Conservation (phyloP, 2,113 vertebrate species). For the Gambusia holbrooki region DNA sequence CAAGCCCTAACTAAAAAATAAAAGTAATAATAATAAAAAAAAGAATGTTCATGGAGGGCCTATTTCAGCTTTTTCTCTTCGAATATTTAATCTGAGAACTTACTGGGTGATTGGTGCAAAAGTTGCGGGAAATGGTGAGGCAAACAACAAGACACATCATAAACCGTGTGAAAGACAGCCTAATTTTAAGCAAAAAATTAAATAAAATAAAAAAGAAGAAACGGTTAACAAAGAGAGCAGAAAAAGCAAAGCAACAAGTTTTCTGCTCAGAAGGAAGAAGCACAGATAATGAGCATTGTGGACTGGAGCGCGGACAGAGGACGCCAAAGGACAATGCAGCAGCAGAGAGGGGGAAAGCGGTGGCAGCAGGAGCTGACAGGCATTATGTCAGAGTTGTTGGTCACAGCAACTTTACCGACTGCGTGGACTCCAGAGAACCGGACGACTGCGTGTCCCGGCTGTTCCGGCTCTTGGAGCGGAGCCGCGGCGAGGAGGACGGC, state of each 20-base stretch:
- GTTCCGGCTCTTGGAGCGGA: constrained; percentile 86
- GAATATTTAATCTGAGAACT: not conserved
- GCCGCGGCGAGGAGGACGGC: constrained; percentile 85
- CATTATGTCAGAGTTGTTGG: not conserved
- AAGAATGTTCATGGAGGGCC: not conserved
- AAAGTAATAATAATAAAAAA: too few relatives aligned
- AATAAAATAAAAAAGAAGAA: not conserved
- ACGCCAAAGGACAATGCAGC: constrained; percentile 13
- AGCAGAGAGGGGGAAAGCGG: constrained; percentile 6
- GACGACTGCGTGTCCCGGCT: constrained; percentile 83
- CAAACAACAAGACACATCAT: too few relatives aligned
- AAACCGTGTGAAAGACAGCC: too few relatives aligned
- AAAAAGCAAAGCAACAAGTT: not conserved
- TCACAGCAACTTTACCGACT: constrained; percentile 78
- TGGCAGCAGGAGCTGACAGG: not conserved
- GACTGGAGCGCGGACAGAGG: constrained; percentile 8
- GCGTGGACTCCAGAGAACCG: constrained; percentile 85
- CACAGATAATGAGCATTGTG: not conserved
- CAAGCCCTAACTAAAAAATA: too few relatives aligned
- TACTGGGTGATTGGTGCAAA: too few relatives aligned
- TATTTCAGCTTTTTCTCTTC: not conserved
- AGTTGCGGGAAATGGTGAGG: too few relatives aligned
- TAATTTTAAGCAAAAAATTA: too few relatives aligned
- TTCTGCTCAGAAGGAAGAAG: not conserved
- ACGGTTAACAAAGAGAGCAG: not conserved